Evolutionary conservation across 2,797 vertebrate genomes (phyloP), one percentile per base, ranked within the genome.

Genomic region (Pipistrellus nathusii): DNA sequence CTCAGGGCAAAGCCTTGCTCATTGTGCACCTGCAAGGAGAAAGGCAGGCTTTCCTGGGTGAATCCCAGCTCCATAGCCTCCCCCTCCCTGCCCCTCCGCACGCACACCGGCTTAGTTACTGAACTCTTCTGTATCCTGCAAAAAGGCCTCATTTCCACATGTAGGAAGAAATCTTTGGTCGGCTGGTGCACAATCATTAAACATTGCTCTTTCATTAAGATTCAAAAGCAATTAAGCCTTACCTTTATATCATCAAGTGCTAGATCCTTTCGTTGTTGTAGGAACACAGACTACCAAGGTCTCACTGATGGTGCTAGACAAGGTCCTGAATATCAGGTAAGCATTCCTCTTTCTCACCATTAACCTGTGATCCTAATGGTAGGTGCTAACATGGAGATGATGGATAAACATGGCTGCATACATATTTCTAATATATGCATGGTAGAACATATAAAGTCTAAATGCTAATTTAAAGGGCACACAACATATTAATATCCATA

Each of bases 71-170:
- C 35, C 64, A 12, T 5, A 1, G 57, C 48, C 10, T 6, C 25
- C 9, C 10, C 0, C 0, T 6, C 14, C 15, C 20, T 15, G 10
- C 9, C 13, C 15, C 23, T 18, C n/a, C 8, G 0, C 6, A 6
- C 10, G 0, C 5, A 6, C 18, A 1, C 3, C 6, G 15, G 13
- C 14, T 53, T 8, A 21, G 27, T 1, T 17, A 1, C 0, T 62
- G 18, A 41, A n/a, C 10, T 30, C 11, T 20, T 41, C 6, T 7
- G 0, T 0, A n/a, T 66, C 2, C 0, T 15, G 12, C 23, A 20
- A 20, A 82, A 11, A 57, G n/a, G 2, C 13, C 57, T 9, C 20
- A 11, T 14, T 5, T 4, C 38, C 9, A 6, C 0, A 1, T 80
- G 48, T 44, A 44, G 25, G 55, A 64, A 69, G 51, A 13, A 13